These are phyloP conservation scores for Tapirus indicus DNA, from an alignment of 2,797 vertebrate species.

Conservation along the genomic window DNA sequence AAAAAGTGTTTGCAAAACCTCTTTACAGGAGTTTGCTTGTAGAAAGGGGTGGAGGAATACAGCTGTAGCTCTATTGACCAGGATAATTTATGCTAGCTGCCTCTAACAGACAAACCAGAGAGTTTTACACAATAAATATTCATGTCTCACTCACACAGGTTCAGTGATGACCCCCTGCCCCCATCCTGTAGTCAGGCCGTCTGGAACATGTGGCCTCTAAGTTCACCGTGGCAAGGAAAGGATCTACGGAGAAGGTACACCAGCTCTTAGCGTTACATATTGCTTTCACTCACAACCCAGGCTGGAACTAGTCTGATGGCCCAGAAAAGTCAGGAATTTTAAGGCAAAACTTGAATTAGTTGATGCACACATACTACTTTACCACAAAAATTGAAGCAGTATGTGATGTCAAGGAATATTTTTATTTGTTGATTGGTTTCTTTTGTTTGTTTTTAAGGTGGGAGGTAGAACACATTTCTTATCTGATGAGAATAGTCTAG, in stretches of 20 bases:
- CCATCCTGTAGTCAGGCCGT: background rate
- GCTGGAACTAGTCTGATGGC: background rate
- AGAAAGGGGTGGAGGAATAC: background rate
- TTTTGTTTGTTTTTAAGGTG: slow-evolving; percentile 4
- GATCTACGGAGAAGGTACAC: background rate
- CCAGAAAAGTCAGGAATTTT: background rate
- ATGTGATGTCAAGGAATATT: background rate
- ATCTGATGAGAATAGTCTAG: background rate
- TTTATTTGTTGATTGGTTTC: background rate
- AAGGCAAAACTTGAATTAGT: background rate
- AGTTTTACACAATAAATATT: background rate
- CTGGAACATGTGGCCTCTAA: background rate
- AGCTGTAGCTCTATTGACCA: background rate
- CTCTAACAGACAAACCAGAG: background rate
- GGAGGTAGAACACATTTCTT: background rate
- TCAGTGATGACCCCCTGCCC: background rate
- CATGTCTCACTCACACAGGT: background rate
- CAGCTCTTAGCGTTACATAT: background rate
- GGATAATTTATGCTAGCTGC: background rate
- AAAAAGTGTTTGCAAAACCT: background rate
- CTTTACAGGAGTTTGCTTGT: background rate
- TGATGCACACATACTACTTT: background rate
- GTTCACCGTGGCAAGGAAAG: background rate
- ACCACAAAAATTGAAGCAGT: background rate
- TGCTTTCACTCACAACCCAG: background rate